Conservation (phyloP, 2,888 invertebrate species). For the Dryobotodes eremita region DNA sequence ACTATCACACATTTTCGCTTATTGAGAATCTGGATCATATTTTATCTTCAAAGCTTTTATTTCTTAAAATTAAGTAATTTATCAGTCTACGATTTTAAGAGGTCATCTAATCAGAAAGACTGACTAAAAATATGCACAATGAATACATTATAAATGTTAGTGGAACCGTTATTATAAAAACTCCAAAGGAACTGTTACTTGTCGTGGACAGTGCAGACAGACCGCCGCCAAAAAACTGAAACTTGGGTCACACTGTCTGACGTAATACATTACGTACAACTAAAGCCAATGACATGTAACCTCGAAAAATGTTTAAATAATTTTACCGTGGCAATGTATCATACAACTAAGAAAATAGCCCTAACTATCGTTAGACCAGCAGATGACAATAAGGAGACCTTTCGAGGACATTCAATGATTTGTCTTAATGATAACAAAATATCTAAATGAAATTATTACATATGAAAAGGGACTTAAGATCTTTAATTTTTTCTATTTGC, state of each 20-base stretch:
- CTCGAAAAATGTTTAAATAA: not conserved
- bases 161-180: slow-evolving; percentile 22
- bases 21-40: not conserved
- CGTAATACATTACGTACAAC: not conserved
- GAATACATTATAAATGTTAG: not conserved
- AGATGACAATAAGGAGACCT: not conserved
- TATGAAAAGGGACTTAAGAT: not conserved
- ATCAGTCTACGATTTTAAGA: slow-evolving; percentile 2
- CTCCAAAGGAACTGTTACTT: slow-evolving; percentile 25
- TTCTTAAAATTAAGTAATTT: not conserved
- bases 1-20: not conserved
- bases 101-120: not conserved
- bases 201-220: slow-evolving; percentile 20
- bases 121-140: not conserved
- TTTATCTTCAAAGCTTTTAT: not conserved
- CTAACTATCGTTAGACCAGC: not conserved
- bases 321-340: not conserved
- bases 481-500: not conserved
- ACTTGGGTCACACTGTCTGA: slow-evolving; percentile 22
- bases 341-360: not conserved
- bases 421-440: no score
- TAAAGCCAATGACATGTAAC: not conserved
- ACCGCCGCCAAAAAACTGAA: slow-evolving; percentile 33
- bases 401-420: not conserved
- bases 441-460: not conserved